A percentile compares a stretch with the other conserved stretches of the same genome.
Evolutionary conservation across 2,113 vertebrate genomes (phyloP).

Genomic region (Sarotherodon lohbergeri): DNA sequence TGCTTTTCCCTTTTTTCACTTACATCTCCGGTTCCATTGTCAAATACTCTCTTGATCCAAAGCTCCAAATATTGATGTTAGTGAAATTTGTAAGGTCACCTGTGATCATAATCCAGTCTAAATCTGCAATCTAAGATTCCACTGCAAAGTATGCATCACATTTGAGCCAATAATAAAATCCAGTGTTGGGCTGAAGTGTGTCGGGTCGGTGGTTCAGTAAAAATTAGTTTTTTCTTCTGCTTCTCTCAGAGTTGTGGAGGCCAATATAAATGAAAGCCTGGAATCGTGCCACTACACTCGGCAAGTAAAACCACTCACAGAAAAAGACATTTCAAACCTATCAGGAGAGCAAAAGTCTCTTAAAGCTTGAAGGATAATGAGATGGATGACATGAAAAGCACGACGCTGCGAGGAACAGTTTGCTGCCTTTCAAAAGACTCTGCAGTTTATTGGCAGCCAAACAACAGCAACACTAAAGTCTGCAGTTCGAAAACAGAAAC

Average conservation of each 20-base stretch:
- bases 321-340: background rate
- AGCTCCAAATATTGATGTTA: background rate
- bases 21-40: background rate
- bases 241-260: background rate
- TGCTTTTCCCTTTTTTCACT: background rate
- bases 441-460: background rate
- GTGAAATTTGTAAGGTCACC: background rate
- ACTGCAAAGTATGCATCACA: background rate
- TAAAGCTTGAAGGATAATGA: background rate
- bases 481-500: background rate
- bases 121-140: background rate
- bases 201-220: background rate
- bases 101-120: background rate
- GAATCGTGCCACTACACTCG: background rate
- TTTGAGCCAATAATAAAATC: background rate
- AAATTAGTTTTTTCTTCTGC: background rate
- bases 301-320: background rate
- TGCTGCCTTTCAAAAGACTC: background rate
- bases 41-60: background rate
- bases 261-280: background rate
- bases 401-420: background rate
- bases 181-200: background rate
- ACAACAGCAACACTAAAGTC: background rate
- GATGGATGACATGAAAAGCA: background rate
- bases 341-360: background rate